A percentile compares a stretch with the other conserved stretches of the same genome.
phyloP scores from a whole-genome alignment of 2,797 vertebrate species.

The Onychomys arenicola region DNA sequence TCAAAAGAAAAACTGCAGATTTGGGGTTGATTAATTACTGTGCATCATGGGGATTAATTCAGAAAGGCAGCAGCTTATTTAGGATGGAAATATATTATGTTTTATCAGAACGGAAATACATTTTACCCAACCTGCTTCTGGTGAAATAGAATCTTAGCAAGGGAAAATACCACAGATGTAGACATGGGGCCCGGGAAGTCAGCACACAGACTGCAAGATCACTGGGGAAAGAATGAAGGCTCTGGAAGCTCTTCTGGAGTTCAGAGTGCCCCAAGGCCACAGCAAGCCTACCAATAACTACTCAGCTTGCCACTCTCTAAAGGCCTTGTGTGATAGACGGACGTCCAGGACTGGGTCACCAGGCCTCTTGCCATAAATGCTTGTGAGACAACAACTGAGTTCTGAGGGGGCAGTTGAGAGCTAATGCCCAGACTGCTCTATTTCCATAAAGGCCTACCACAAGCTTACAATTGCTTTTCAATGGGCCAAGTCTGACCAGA shows the following conservation, averaged over 20 bases:
- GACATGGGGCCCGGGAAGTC: slow-evolving; percentile 80
- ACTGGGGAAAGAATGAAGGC: slow-evolving; percentile 77
- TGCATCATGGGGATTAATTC: slow-evolving; percentile 81
- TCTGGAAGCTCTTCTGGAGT: slow-evolving; percentile 83
- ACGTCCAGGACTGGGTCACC: not conserved
- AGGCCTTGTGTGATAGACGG: not conserved
- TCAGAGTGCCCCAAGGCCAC: slow-evolving; percentile 81
- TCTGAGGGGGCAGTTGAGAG: not conserved
- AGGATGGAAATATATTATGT: slow-evolving; percentile 86
- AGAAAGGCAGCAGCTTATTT: slow-evolving; percentile 80
- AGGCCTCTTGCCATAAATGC: not conserved
- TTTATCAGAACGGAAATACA: slow-evolving; percentile 73
- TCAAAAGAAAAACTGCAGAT: not conserved
- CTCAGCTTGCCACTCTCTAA: not conserved
- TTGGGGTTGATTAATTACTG: slow-evolving; percentile 73
- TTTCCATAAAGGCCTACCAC: not conserved
- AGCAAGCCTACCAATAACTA: not conserved
- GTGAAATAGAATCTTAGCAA: slow-evolving; percentile 86
- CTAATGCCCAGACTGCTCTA: not conserved
- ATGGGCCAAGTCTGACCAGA: too few species aligned
- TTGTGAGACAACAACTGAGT: not conserved
- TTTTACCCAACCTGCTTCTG: slow-evolving; percentile 83
- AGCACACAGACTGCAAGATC: slow-evolving; percentile 82
- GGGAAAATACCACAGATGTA: slow-evolving; percentile 86
- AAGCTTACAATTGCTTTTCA: not conserved